These are phyloP conservation scores for Phalacrocorax aristotelis DNA, from an alignment of 2,113 vertebrate species.

Conservation along the genomic window DNA sequence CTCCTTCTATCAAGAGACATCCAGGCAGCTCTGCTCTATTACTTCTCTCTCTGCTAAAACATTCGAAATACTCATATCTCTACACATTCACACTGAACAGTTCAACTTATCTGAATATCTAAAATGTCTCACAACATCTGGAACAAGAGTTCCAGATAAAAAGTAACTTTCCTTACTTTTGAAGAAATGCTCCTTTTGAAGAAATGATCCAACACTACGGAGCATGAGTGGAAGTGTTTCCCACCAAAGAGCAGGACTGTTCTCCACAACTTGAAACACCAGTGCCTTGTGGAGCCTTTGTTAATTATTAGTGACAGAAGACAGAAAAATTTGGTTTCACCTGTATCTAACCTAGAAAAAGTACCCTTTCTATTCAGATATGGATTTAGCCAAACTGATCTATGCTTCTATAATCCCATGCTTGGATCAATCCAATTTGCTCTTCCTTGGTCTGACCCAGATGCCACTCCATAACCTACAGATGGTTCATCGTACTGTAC, in stretches of 20 bases:
- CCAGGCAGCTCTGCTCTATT: neutral
- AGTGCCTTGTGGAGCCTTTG: neutral
- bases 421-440: conserved; percentile 13
- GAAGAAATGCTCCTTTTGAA: neutral
- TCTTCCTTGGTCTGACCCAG: conserved; percentile 50
- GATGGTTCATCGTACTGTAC: conserved; percentile 54
- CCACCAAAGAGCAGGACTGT: neutral
- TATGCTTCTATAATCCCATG: neutral
- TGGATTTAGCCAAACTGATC: neutral
- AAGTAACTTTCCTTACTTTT: neutral
- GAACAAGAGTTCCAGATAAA: neutral
- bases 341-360: neutral
- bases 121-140: neutral
- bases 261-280: neutral
- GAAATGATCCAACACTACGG: neutral
- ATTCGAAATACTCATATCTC: neutral
- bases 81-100: neutral
- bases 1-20: neutral
- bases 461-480: conserved; percentile 57
- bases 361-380: neutral
- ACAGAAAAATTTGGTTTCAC: neutral
- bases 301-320: neutral
- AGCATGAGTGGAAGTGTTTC: neutral
- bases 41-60: neutral
- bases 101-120: neutral